Base-by-base conservation (phyloP, 2,888 invertebrate genomes). In the Laothoe populi region DNA sequence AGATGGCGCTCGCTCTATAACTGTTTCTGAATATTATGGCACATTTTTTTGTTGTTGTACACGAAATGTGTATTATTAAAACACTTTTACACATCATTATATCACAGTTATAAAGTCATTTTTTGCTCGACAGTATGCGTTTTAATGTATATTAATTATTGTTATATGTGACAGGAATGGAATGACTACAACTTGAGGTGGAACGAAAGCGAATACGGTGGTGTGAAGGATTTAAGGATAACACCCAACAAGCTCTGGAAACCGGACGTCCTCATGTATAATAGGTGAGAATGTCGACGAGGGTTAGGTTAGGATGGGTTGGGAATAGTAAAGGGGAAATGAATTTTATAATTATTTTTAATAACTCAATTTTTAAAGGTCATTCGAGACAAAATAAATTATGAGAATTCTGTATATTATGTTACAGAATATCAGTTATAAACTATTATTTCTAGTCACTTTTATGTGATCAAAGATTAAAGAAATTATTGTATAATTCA, bases 191-290 rank as follows among this genome's bases (percentile, higher is more conserved):
- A 99, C 92, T 94, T 99, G 78, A 95, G 96, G 81, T 99, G 99
- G 99, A 98, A 99, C 90, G 97, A 97, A 85, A 95, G 96, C 65
- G 98, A 99, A 81, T 99, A 97, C 84, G 99, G 98, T 44, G 97
- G 97, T 62, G 97, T 99, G 62, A 97, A 97, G 87, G 98, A 97
- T 86, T 95, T 99, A 66, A 95, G 98, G 81, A 97, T 99, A 84
- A 98, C 99, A 69, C 98, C 99, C 60, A 97, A 97, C 90, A 97
- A 97, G 87, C 95, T 99, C 70, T 99, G 99, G 99, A 98, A 97
- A 88, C 99, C 99, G 69, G 99, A 99, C 93, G 98, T 99, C 79
- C 96, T 99, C 72, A 98, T 99, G 97, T 99, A 99, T 93, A 99
- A 99, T 96, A 99, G 99, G 98, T 98, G 83, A 91, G 90, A 70